Evolutionary conservation across 2,888 invertebrate species (phyloP), one percentile per base, ranked within the genome.

Genomic region (Drosophila eohydei): DNA sequence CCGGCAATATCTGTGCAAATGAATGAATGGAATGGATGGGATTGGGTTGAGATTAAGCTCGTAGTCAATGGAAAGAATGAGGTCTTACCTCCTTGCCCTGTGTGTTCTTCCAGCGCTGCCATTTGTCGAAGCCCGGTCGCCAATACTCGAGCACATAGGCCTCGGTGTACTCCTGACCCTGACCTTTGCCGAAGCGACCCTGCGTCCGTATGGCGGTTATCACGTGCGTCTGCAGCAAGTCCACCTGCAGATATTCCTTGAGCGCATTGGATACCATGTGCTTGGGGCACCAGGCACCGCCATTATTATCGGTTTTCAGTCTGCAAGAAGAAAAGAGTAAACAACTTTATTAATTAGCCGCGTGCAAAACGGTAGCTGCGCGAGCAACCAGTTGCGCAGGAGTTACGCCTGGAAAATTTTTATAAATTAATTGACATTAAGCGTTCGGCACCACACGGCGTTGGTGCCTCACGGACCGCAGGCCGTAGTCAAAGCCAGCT

Each of bases 281-380:
- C 86, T 95, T 94, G 50, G 97, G 97, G 93, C 97, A 97, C 97
- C 97, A 97, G 32, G 97, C 97, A 56, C 97, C 97, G 55, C 97
- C 96, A 88, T 95, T 95, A 88, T 95, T 94, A 92, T 97, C 96
- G 88, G 95, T 95, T 85, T 96, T 95, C 86, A 97, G 94, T 93
- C 97, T 97, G 94, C 73, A 93, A 75, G 3, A 9, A 0, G 14
- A 3, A 28, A 1, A 59, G 8, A 41, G 8, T 26, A 40, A 36
- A 78, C 61, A 71, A 71, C 76, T 79, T 86, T 80, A 82, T 84
- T 89, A 89, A 89, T 84, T 77, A 82, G 74, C 43, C 63, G 48
- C 59, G 58, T 54, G 71, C 32, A 34, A 32, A 48, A 66, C 73
- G 68, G 88, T 68, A 83, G 84, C 73, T 43, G 54, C 51, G 69